Base-by-base conservation (phyloP, 2,888 invertebrate genomes). In the Sipha maydis region DNA sequence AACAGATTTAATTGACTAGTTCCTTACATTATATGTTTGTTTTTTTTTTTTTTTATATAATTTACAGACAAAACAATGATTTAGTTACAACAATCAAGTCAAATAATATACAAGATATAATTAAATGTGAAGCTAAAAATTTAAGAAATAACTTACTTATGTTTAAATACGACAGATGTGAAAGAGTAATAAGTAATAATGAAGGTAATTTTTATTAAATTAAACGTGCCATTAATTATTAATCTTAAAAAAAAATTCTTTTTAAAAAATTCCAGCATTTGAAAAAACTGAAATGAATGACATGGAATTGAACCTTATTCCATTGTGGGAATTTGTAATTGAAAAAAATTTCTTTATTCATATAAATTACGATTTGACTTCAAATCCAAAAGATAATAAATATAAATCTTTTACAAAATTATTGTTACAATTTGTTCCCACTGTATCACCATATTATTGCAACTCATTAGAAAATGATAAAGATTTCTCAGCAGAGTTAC, bases 241-340 rank as follows among this genome's bases (percentile, higher is more conserved):
- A 34, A 61, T 61, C 34, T 79, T 25, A 61, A 34, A 17, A 3
- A 28, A n/a, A 78, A 28, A 2, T 28, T 31, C 19, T 56, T 76
- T n/a, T 34, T 56, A 48, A 34, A 61, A 28, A 69, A 67, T 69
- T 48, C n/a, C 19, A 88, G 88, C 34, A 31, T 19, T 82, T 3
- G 8, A 19, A n/a, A 67, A 17, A 25, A n/a, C 28, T n/a, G 14
- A 61, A 31, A 82, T 82, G 61, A 67, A 82, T 82, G 75, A 82
- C 11, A 73, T 75, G 9, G 88, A 88, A 67, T 7, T 82, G 5
- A 88, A 88, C 25, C 75, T 88, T 76, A 82, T 88, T 61, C 88
- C 88, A 4, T 67, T 88, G 25, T 88, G 80, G 88, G 88, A 88
- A 82, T 48, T 76, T 48, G 73, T 88, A 75, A 88, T 88, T 75